Evolutionary conservation across 2,888 invertebrate species (phyloP).

Genomic region (Cecidostiba fungosa): DNA sequence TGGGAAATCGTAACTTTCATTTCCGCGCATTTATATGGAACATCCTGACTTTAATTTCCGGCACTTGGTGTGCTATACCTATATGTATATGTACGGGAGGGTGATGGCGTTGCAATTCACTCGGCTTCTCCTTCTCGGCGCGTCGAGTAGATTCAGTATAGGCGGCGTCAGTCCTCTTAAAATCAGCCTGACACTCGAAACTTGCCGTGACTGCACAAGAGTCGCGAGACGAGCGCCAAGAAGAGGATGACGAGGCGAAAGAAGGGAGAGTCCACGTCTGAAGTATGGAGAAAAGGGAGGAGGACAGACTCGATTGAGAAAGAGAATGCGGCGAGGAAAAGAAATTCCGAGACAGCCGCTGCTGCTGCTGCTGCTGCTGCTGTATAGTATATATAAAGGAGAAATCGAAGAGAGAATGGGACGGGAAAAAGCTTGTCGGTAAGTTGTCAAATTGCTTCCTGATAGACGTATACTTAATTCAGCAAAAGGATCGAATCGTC

Average conservation of each 20-base stretch:
- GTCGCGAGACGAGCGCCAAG: constrained; percentile 9
- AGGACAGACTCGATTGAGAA: constrained; percentile 5
- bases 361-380: background rate
- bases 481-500: constrained; percentile 45
- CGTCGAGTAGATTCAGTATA: constrained; percentile 44
- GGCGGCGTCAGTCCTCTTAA: constrained; percentile 48
- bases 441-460: constrained; percentile 55
- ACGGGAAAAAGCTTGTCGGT: constrained; percentile 39
- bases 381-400: background rate
- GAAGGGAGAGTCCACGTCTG: background rate
- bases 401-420: constrained; percentile 37
- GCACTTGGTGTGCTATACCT: constrained; percentile 60
- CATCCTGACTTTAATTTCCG: constrained; percentile 68
- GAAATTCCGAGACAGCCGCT: constrained; percentile 44
- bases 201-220: constrained; percentile 33
- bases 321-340: constrained; percentile 14
- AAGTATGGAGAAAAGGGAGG: constrained; percentile 28
- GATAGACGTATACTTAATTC: constrained; percentile 54
- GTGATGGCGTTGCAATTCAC: constrained; percentile 34
- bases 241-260: constrained; percentile 12
- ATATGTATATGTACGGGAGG: constrained; percentile 32
- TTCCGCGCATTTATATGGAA: constrained; percentile 64
- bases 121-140: constrained; percentile 22
- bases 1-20: constrained; percentile 62
- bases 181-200: constrained; percentile 55